Base-by-base conservation (phyloP, 2,888 invertebrate genomes). In the Drosophila nr. perissopoda region DNA sequence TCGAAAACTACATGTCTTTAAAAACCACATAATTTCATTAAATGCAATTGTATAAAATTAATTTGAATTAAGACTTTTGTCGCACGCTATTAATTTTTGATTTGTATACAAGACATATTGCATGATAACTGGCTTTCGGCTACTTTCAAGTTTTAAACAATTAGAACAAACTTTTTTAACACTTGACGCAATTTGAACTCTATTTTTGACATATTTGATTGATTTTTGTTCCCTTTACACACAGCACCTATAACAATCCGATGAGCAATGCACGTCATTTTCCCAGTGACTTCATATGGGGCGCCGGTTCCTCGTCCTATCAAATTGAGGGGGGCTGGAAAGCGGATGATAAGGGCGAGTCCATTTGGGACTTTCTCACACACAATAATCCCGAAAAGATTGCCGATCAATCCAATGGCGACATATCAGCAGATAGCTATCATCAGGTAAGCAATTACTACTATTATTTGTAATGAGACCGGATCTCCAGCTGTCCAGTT, bases 361-460 rank as follows among this genome's bases (percentile, higher is more conserved):
- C 94, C 66, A 95, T 95, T 71, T 96, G 95, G 96, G 96, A 96
- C 90, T 93, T 91, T 63, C 90, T 95, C 79, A 94, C 94, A 1
- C 95, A 95, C 91, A 93, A 94, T 1, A 92, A 93, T 31, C 94
- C 95, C 0, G 95, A 95, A 67, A 94, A 95, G 92, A 94, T 96
- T 38, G 94, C 92, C 0, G 95, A 96, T 78, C 86, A 93, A 25
- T 94, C 94, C 62, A 95, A 94, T 73, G 96, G 94, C 0, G 95
- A 95, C 82, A 87, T 95, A 1, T 94, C 95, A 0, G 93, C 94
- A 8, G 95, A 96, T 81, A 94, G 94, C 82, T 95, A 95, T 81
- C 91, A 93, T 82, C 90, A 93, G 86, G 93, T 93, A 79, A 82
- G 92, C 18, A 38, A 13, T 21, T 25, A 7, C 6, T 3, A 18